Conservation (phyloP, 1,140 invertebrate genomes). For the Glomeris maerens region DNA sequence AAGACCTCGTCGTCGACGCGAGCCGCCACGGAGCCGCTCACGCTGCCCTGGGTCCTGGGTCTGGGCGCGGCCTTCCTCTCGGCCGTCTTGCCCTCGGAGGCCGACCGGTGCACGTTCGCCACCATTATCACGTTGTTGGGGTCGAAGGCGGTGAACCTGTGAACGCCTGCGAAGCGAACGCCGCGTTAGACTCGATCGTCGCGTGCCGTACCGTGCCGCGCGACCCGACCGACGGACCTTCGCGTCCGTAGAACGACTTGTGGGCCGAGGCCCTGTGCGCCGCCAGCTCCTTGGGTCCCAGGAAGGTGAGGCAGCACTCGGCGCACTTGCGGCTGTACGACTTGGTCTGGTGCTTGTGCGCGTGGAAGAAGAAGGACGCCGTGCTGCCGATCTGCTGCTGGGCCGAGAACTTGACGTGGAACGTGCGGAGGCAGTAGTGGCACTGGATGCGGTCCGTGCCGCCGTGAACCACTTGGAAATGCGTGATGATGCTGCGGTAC, state of each 20-base stretch:
- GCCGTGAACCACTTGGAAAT: constrained; percentile 13
- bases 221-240: constrained; percentile 4
- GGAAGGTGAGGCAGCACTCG: constrained; percentile 12
- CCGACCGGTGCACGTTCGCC: background rate
- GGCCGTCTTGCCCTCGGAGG: background rate
- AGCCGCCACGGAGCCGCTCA: too few relatives aligned
- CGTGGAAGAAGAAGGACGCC: constrained; percentile 7
- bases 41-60: background rate
- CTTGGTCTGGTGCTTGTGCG: constrained; percentile 15
- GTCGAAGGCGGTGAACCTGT: background rate
- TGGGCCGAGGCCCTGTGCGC: constrained; percentile 7
- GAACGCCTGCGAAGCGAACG: background rate
- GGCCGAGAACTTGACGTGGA: constrained; percentile 19
- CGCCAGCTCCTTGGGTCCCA: constrained; percentile 6
- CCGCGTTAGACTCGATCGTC: too few relatives aligned
- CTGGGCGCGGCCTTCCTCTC: background rate
- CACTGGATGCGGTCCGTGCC: constrained; percentile 29
- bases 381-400: constrained; percentile 5
- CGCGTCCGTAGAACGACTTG: background rate
- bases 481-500: constrained; percentile 8
- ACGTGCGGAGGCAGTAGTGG: constrained; percentile 33
- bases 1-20: too few relatives aligned
- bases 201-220: too few relatives aligned
- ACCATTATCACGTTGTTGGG: background rate
- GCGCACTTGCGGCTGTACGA: constrained; percentile 10